Evolutionary conservation across 1,140 invertebrate species (phyloP), one percentile per base, ranked within the genome.

Genomic region (Euglossa dilemma): DNA sequence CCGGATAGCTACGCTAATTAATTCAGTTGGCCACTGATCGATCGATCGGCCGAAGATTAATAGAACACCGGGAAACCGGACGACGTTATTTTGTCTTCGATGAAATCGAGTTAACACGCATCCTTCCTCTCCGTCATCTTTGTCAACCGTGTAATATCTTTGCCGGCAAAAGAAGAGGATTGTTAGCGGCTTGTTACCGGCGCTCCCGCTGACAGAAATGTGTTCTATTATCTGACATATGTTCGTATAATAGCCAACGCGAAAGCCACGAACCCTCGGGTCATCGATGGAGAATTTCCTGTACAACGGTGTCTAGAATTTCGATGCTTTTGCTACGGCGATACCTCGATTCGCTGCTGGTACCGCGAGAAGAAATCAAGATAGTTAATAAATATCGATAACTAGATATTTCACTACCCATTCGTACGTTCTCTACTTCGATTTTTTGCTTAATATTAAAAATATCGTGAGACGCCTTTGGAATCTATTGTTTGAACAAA

Each of bases 161-260:
- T 12, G 25, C 5, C 54, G n/a, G 23, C 18, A 36, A 36, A 73
- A 71, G 50, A 83, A 86, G 63, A 78, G 66, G 87, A 89, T 89
- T 80, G 88, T 88, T 89, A 89, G 76, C 47, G n/a, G 75, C 85
- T 86, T 80, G 85, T 76, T 88, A 87, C 54, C 57, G 67, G 63
- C 63, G 69, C n/a, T 66, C 74, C 47, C 50, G 74, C 76, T 86
- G 80, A 88, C 75, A 86, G 71, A 86, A 76, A 83, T 63, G 75
- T 28, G 61, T 80, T 67, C 66, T 25, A 73, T 56, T 74, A 50
- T 83, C 54, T 67, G 56, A 59, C 56, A 16, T 57, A 45, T 56
- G 61, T 25, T 36, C 54, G 25, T 75, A 28, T 61, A 59, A 87
- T 79, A 63, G 47, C 70, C 52, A 45, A 54, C 20, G 56, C 57